Evolutionary conservation across 2,113 vertebrate species (phyloP).

Genomic region (Malurus melanocephalus): DNA sequence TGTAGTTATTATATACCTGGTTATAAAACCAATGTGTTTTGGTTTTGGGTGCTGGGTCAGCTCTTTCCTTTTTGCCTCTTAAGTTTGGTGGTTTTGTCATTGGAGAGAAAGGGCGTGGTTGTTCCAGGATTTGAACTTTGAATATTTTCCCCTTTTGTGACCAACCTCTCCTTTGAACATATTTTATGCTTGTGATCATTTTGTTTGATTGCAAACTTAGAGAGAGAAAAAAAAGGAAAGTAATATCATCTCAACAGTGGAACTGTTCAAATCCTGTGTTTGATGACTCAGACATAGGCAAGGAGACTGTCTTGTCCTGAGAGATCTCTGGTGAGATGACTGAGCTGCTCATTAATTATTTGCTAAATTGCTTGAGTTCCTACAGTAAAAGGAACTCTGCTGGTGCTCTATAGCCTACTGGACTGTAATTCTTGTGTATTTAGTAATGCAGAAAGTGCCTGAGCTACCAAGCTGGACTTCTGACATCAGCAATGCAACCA

Average conservation of each 20-base stretch:
- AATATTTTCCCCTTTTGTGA: background rate
- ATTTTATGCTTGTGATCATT: background rate
- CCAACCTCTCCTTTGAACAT: background rate
- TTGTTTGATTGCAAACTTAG: background rate
- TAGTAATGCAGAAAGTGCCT: background rate
- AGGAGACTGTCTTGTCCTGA: background rate
- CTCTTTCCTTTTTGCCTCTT: background rate
- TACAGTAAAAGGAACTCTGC: background rate
- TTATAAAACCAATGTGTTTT: background rate
- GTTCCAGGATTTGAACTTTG: background rate
- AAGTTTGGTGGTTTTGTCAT: background rate
- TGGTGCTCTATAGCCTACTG: background rate
- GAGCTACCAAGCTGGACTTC: background rate
- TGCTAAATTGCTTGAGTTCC: background rate
- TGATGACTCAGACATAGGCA: background rate
- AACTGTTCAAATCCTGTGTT: background rate
- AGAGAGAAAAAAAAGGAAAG: background rate
- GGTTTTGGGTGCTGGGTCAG: background rate
- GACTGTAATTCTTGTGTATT: background rate
- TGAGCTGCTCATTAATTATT: background rate
- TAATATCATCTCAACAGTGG: background rate
- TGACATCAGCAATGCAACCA: background rate
- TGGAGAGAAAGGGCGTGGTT: background rate
- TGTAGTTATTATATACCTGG: background rate
- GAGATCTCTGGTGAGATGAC: background rate